Percentiles rank a stretch among this genome's conserved stretches.
Evolutionary conservation across 2,888 invertebrate species (phyloP).

Genomic region (Tetragnatha montana): DNA sequence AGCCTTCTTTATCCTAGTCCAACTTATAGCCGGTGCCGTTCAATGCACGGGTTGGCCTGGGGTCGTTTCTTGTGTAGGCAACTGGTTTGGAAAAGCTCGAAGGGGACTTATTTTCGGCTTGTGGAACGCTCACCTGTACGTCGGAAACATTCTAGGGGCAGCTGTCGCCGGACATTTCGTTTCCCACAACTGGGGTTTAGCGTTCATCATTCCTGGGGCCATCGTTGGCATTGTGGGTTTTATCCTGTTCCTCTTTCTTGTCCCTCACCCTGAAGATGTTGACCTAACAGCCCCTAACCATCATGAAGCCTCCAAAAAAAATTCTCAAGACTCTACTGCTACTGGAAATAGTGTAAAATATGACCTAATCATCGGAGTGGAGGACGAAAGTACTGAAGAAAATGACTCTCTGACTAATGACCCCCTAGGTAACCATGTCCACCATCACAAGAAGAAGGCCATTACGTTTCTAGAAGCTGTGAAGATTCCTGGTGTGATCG

Average conservation of each 20-base stretch:
- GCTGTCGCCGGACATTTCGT: slow-evolving; percentile 92
- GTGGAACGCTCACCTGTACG: slow-evolving; percentile 97
- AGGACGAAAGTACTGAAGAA: slow-evolving; percentile 15
- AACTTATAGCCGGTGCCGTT: slow-evolving; percentile 88
- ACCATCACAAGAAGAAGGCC: slow-evolving; percentile 78
- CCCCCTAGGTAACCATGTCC: background rate
- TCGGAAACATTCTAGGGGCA: slow-evolving; percentile 95
- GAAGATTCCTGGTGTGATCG: slow-evolving; percentile 92
- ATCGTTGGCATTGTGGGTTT: slow-evolving; percentile 82
- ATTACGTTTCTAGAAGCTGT: slow-evolving; percentile 87
- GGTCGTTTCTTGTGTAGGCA: slow-evolving; percentile 93
- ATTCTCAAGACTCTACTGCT: background rate
- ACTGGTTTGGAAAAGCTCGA: slow-evolving; percentile 95
- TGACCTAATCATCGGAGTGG: slow-evolving; percentile 48
- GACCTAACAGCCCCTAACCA: slow-evolving; percentile 79
- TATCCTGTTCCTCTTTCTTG: slow-evolving; percentile 87
- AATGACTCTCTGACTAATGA: slow-evolving; percentile 29
- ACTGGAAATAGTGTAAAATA: slow-evolving; percentile 74
- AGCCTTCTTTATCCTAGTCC: slow-evolving; percentile 88
- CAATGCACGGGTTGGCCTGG: slow-evolving; percentile 98
- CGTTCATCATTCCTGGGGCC: slow-evolving; percentile 92
- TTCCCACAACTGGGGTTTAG: slow-evolving; percentile 90
- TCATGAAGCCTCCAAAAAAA: slow-evolving; percentile 41
- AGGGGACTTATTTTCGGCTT: slow-evolving; percentile 90
- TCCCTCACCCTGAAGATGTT: slow-evolving; percentile 87